Conservation (phyloP, 2,888 invertebrate genomes). For the Calliphora vomitoria region DNA sequence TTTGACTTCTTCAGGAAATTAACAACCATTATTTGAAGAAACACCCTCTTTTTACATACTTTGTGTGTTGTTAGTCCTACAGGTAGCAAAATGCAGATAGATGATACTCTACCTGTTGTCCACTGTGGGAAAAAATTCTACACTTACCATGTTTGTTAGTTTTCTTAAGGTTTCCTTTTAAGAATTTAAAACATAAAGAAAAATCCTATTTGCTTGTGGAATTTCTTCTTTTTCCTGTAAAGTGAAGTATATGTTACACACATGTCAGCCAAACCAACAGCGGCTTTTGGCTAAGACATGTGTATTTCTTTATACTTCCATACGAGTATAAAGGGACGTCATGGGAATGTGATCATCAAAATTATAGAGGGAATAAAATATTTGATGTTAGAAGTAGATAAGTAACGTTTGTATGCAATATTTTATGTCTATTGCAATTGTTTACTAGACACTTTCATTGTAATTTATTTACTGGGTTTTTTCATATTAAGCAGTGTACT, state of each 20-base stretch:
- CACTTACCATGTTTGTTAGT: background rate
- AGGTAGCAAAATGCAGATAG: conserved; percentile 4
- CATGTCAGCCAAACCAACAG: conserved; percentile 11
- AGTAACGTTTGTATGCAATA: conserved; percentile 26
- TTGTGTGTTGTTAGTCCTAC: background rate
- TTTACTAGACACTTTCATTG: background rate
- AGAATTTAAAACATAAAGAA: conserved; percentile 8
- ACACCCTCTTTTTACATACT: conserved; percentile 29
- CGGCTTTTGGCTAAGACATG: conserved; percentile 12
- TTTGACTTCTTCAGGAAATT: background rate
- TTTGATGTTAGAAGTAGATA: conserved; percentile 42
- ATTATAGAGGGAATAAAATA: conserved; percentile 28
- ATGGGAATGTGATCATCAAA: conserved; percentile 67
- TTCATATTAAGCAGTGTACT: background rate
- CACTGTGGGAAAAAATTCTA: conserved; percentile 34
- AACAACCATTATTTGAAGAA: background rate
- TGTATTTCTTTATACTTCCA: background rate
- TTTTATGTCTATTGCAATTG: conserved; percentile 28
- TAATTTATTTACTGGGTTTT: background rate
- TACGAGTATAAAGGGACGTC: conserved; percentile 47
- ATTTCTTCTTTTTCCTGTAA: conserved; percentile 16
- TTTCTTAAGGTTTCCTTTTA: conserved; percentile 59
- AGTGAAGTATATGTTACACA: conserved; percentile 22
- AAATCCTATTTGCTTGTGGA: conserved; percentile 41
- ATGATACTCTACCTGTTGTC: conserved; percentile 49